These are phyloP conservation scores for Poeciliopsis retropinna DNA, from an alignment of 2,113 vertebrate species.

Conservation along the genomic window DNA sequence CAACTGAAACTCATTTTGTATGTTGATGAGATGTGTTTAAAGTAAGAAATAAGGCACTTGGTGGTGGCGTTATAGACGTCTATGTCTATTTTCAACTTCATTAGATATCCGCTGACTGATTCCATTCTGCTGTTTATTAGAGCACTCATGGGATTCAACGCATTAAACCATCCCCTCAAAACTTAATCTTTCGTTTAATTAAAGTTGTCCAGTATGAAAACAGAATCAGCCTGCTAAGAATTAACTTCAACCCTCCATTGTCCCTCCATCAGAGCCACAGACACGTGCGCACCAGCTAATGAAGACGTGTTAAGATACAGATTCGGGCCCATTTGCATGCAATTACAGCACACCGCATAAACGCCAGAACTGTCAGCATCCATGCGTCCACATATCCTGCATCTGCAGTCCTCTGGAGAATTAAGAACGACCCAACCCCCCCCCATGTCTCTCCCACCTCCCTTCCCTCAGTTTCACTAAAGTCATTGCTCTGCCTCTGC, in stretches of 20 bases:
- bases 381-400: constrained; percentile 80
- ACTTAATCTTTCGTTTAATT: constrained; percentile 95
- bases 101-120: constrained; percentile 88
- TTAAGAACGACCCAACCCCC: constrained; percentile 59
- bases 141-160: constrained; percentile 87
- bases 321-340: constrained; percentile 76
- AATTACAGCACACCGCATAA: constrained; percentile 78
- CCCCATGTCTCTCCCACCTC: neutral
- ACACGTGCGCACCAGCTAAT: constrained; percentile 68
- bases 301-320: constrained; percentile 80
- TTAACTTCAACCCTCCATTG: constrained; percentile 83
- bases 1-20: neutral
- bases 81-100: constrained; percentile 83
- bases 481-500: constrained; percentile 87
- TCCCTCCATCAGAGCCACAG: constrained; percentile 71
- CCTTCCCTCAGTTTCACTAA: constrained; percentile 52
- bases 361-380: constrained; percentile 79
- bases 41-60: neutral
- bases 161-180: constrained; percentile 84
- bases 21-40: constrained; percentile 8
- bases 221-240: constrained; percentile 83
- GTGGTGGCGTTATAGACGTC: constrained; percentile 43
- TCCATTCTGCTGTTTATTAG: constrained; percentile 88
- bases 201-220: constrained; percentile 90
- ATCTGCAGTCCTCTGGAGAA: constrained; percentile 83